phyloP scores from a whole-genome alignment of 2,113 vertebrate species.

The Athene noctua region DNA sequence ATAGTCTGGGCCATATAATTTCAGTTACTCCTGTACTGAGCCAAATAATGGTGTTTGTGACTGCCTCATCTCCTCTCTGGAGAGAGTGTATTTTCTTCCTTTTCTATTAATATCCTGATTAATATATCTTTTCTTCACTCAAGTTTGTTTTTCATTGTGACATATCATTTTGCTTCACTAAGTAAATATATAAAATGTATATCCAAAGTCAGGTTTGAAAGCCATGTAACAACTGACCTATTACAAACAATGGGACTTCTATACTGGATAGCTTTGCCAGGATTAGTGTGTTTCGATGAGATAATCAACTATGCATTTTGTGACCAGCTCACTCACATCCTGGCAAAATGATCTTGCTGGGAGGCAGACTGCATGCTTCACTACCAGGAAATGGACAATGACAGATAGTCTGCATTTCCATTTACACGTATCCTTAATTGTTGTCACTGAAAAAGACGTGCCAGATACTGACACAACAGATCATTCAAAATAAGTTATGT shows the following conservation, averaged over 20 bases:
- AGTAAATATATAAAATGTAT: conserved; percentile 61
- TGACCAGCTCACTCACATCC: conserved; percentile 44
- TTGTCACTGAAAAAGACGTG: conserved; percentile 66
- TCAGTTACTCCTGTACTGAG: background rate
- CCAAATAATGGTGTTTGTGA: background rate
- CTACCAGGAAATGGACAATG: conserved; percentile 65
- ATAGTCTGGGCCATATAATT: background rate
- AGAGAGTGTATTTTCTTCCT: background rate
- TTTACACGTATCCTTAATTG: conserved; percentile 64
- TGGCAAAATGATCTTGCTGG: conserved; percentile 49
- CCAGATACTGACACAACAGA: conserved; percentile 70
- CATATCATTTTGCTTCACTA: conserved; percentile 60
- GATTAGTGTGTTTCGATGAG: conserved; percentile 65
- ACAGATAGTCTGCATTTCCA: conserved; percentile 68
- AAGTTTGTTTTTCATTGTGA: conserved; percentile 56
- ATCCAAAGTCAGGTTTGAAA: conserved; percentile 58
- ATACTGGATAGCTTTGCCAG: conserved; percentile 38
- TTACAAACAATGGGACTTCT: conserved; percentile 63
- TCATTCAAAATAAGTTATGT: conserved; percentile 71
- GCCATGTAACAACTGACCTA: conserved; percentile 63
- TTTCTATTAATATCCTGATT: conserved; percentile 38
- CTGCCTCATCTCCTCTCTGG: background rate
- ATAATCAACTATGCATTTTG: conserved; percentile 63
- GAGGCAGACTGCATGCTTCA: conserved; percentile 49
- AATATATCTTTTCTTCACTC: conserved; percentile 34